A percentile compares a stretch with the other conserved stretches of the same genome.
phyloP scores from a whole-genome alignment of 2,113 vertebrate genomes.

The Hippoglossus stenolepis region DNA sequence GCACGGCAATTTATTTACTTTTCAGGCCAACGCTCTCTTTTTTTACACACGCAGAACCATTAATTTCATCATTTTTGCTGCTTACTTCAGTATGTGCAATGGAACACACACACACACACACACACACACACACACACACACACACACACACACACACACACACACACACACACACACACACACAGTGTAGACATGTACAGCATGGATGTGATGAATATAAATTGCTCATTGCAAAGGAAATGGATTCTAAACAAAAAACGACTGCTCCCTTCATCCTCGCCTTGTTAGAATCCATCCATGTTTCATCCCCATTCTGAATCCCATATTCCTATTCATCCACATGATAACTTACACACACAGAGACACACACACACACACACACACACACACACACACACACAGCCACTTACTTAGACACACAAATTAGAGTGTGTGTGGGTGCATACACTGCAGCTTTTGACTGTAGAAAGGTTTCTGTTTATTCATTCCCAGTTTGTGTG shows the following conservation, averaged over 20 bases:
- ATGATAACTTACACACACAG: conserved; percentile 6
- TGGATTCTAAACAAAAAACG: conserved; percentile 56
- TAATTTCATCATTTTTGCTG: conserved; percentile 45
- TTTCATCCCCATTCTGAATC: conserved; percentile 28
- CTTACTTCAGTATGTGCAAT: conserved; percentile 15
- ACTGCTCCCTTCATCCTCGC: conserved; percentile 4
- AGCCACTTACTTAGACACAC: conserved; percentile 7
- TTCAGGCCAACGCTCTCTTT: conserved; percentile 29
- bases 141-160: conserved; percentile 8
- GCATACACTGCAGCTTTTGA: conserved; percentile 35
- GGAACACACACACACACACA: conserved; percentile 16
- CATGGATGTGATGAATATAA: conserved; percentile 62
- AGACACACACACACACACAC: conserved; percentile 1
- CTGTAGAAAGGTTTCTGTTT: conserved; percentile 41
- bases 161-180: conserved; percentile 11
- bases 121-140: conserved; percentile 10
- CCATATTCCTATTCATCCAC: conserved; percentile 13
- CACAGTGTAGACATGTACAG: conserved; percentile 15
- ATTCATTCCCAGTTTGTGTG: conserved; percentile 48
- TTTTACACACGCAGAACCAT: neutral
- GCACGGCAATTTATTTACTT: conserved; percentile 47
- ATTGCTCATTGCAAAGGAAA: conserved; percentile 69
- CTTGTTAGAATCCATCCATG: conserved; percentile 35
- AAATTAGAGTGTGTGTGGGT: conserved; percentile 29
- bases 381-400: neutral